Conservation (phyloP, 2,888 invertebrate genomes). For the Tenthredo notha region DNA sequence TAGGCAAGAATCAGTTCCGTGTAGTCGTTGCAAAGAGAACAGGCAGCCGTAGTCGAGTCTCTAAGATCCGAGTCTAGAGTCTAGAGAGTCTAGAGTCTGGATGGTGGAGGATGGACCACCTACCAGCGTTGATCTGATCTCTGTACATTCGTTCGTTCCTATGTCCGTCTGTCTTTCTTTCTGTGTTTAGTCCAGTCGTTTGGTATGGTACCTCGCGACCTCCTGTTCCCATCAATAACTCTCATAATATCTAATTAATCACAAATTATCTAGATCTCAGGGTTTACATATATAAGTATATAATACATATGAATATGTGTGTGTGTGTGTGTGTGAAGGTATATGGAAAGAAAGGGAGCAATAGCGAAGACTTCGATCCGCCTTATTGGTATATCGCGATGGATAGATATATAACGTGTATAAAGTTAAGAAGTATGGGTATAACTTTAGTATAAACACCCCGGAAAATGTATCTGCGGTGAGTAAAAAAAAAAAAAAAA, state of each 20-base stretch:
- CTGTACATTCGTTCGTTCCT: slow-evolving; percentile 71
- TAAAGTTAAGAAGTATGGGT: not conserved
- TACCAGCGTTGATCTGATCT: slow-evolving; percentile 77
- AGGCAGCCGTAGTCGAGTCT: slow-evolving; percentile 20
- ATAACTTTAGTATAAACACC: not conserved
- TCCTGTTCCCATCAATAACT: slow-evolving; percentile 76
- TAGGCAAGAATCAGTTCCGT: slow-evolving; percentile 66
- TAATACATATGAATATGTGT: not conserved
- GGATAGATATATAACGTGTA: not conserved
- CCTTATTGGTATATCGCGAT: not conserved
- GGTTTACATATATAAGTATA: slow-evolving; percentile 47
- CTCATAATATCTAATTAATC: slow-evolving; percentile 77
- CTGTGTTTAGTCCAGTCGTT: slow-evolving; percentile 61
- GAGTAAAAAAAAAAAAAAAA: no score
- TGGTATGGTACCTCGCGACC: slow-evolving; percentile 50
- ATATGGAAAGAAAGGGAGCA: not conserved
- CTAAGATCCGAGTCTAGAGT: slow-evolving; percentile 58
- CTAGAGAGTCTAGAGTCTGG: slow-evolving; percentile 63
- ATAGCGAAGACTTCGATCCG: not conserved
- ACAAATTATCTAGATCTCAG: slow-evolving; percentile 76
- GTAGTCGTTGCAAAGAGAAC: slow-evolving; percentile 58
- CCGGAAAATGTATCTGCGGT: slow-evolving; percentile 25
- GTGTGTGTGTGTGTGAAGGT: not conserved
- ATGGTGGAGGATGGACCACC: slow-evolving; percentile 76
- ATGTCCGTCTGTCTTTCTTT: slow-evolving; percentile 62